Base-by-base conservation (phyloP, 2,797 vertebrate species). In the Mormyrops boulengeri region DNA sequence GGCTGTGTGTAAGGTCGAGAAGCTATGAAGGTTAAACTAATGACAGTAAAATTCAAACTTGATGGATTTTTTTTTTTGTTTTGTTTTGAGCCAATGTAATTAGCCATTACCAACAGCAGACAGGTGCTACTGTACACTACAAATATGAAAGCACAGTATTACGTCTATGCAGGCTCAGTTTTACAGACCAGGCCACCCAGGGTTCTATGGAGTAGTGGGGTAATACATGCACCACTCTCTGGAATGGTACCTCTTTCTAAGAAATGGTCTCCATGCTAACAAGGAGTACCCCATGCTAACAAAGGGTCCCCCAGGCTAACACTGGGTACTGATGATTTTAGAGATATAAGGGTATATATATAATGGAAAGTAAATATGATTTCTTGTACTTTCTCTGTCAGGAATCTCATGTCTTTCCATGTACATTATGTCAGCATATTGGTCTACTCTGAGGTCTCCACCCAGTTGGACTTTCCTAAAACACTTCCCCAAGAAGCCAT, bases 1-100 rank as follows among this genome's bases (percentile, higher is more conserved):
- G 26, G 30, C 87, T 62, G 49, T 53, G 87, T 30, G 14, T 49
- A 41, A 62, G 73, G 86, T 41, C 22, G 30, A 44, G 6, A 60
- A 41, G 6, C 52, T 84, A n/a, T 66, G 53, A 85, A 88, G 89
- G 89, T 88, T 85, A 66, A 88, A 90, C 87, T 60, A 80, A 90
- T 19, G 8, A 60, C 34, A 73, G 62, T 14, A 73, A 50, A 69
- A 88, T 26, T 14, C 38, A 73, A 88, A 30, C n/a, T 17, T 41
- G 60, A 34, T 73, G 11, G 2, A 19, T 50, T 19, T 41, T 60
- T 30, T 30, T 9, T 88, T 88, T 17, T 2, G 55, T 88, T 77
- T 47, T 19, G 50, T 60, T 87, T 87, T 17, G 57, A n/a, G 50
- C 12, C 85, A 57, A 60, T 34, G 55, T 88, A 66, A 62, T 38